Conservation (phyloP, 2,888 invertebrate genomes). For the Melieria picta region DNA sequence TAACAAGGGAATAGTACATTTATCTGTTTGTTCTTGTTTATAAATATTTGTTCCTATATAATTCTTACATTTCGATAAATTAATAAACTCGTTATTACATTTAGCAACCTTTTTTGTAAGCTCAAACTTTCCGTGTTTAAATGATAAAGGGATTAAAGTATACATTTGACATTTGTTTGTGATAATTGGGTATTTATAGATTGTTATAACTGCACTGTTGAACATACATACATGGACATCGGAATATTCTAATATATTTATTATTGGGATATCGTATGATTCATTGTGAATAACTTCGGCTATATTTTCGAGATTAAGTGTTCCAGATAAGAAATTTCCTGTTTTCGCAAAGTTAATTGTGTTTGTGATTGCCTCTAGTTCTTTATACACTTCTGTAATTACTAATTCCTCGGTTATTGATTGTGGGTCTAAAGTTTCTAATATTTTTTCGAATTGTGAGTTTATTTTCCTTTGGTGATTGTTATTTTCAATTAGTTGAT, state of each 20-base stretch:
- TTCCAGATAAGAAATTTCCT: too few species aligned
- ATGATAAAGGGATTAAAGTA: too few species aligned
- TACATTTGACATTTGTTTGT: too few species aligned
- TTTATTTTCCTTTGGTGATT: constrained; percentile 28
- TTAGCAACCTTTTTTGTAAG: constrained; percentile 9
- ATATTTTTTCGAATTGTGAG: constrained; percentile 30
- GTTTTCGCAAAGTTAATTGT: too few species aligned
- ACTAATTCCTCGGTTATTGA: neutral
- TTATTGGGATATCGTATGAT: constrained; percentile 15
- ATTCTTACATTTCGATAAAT: constrained; percentile 14
- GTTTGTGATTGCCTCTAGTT: constrained; percentile 1
- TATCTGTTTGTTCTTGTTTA: constrained; percentile 23
- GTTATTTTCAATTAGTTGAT: constrained; percentile 34
- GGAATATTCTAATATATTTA: constrained; percentile 22
- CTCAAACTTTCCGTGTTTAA: constrained; percentile 5
- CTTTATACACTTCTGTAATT: neutral
- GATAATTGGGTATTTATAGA: too few species aligned
- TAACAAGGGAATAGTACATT: constrained; percentile 25
- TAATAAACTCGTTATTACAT: constrained; percentile 5
- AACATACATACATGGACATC: constrained; percentile 18
- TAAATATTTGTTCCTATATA: constrained; percentile 20
- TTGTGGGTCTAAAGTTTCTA: constrained; percentile 14
- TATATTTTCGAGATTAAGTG: constrained; percentile 12
- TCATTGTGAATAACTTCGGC: constrained; percentile 6
- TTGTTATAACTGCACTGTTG: neutral